phyloP scores from a whole-genome alignment of 2,888 invertebrate species.

The Ormyrus pomaceus region DNA sequence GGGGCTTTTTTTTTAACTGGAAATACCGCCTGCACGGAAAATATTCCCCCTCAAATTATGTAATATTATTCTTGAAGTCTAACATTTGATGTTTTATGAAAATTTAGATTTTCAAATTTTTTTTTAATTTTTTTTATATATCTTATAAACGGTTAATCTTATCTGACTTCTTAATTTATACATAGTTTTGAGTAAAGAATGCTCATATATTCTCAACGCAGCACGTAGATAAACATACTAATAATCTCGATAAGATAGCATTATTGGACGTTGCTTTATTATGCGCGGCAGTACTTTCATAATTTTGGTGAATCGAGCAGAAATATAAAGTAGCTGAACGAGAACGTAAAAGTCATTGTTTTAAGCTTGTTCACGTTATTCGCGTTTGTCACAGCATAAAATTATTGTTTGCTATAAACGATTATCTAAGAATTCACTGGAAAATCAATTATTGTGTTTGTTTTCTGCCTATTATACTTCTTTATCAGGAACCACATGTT shows the following conservation, averaged over 20 bases:
- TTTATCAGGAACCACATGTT: background rate
- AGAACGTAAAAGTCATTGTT: too few relatives aligned
- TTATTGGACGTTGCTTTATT: slow-evolving; percentile 17
- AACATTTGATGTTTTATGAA: background rate
- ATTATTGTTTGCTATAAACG: too few relatives aligned
- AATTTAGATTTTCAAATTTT: background rate
- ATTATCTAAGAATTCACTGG: too few relatives aligned
- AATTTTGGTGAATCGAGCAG: slow-evolving; percentile 26
- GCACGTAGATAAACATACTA: slow-evolving; percentile 14
- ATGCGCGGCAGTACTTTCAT: slow-evolving; percentile 40
- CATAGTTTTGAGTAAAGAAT: background rate
- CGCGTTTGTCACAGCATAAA: too few relatives aligned
- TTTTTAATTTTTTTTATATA: too few relatives aligned
- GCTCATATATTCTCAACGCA: background rate
- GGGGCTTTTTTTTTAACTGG: too few relatives aligned
- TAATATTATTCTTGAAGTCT: too few relatives aligned
- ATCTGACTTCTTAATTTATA: background rate
- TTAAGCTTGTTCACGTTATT: too few relatives aligned
- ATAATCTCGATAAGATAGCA: slow-evolving; percentile 49
- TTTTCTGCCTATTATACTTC: slow-evolving; percentile 11
- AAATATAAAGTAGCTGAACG: too few relatives aligned
- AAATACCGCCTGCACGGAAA: too few relatives aligned
- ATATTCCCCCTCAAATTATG: too few relatives aligned
- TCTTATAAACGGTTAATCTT: background rate
- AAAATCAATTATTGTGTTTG: background rate